Percentiles rank a stretch among this genome's conserved stretches.
Evolutionary conservation across 2,888 invertebrate genomes (phyloP).

Genomic region (Xestoiulus laeticollis): DNA sequence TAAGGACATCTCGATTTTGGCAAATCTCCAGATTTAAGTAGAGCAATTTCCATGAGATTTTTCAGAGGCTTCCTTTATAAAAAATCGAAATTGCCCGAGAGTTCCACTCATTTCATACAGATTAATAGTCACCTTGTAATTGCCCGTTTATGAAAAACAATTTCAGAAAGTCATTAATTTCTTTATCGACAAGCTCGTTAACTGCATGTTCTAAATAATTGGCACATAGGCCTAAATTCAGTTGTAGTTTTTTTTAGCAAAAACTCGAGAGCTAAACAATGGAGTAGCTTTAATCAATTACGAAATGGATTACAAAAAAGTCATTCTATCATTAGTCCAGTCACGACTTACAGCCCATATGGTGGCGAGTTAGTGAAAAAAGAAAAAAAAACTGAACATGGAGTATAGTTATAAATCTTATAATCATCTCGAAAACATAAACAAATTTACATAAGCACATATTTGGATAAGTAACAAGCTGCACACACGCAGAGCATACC

Average conservation of each 20-base stretch:
- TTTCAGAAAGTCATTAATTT: conserved; percentile 23
- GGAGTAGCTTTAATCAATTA: conserved; percentile 13
- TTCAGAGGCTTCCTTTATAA: not conserved
- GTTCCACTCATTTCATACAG: not conserved
- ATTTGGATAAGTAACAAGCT: conserved; percentile 20
- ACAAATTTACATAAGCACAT: conserved; percentile 23
- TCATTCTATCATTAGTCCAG: not conserved
- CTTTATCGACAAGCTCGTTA: conserved; percentile 12
- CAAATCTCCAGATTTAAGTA: not conserved
- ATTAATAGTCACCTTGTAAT: conserved; percentile 22
- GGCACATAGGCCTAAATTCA: not conserved
- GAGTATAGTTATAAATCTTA: too few species aligned
- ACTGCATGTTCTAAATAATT: conserved; percentile 10
- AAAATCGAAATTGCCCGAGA: not conserved
- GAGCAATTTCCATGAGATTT: conserved; percentile 10
- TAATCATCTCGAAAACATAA: not conserved
- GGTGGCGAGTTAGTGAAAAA: not conserved
- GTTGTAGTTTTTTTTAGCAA: not conserved
- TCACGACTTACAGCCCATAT: not conserved
- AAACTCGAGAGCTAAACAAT: not conserved
- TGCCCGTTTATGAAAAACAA: conserved; percentile 23
- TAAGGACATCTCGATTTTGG: not conserved
- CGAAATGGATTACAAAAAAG: not conserved
- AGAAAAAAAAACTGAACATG: not conserved
- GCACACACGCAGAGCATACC: not conserved